These are phyloP conservation scores for Pyxicephalus adspersus DNA, from an alignment of 2,113 vertebrate genomes.

Conservation along the genomic window DNA sequence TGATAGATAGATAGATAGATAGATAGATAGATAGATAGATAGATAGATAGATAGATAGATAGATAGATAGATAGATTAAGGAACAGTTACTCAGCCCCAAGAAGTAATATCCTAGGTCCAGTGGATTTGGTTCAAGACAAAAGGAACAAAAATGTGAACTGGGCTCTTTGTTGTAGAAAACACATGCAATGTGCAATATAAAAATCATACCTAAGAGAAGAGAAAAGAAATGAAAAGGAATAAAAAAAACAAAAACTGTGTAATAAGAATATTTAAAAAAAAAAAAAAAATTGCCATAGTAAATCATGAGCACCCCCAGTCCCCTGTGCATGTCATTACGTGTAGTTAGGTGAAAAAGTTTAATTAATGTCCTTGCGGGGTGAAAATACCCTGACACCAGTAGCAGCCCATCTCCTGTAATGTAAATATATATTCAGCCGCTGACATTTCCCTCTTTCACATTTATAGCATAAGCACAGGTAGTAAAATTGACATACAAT, in stretches of 20 bases:
- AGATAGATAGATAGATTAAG: conserved; percentile 7
- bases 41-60: conserved; percentile 28
- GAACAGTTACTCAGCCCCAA: too few species aligned
- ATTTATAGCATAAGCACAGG: background rate
- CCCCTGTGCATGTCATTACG: background rate
- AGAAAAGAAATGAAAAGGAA: too few species aligned
- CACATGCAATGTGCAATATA: too few species aligned
- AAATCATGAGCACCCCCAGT: too few species aligned
- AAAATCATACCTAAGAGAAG: too few species aligned
- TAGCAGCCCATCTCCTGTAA: background rate
- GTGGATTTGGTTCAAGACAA: too few species aligned
- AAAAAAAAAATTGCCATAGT: too few species aligned
- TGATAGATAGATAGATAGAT: background rate
- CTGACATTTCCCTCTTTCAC: conserved; percentile 42
- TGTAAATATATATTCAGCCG: conserved; percentile 32
- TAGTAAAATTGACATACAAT: conserved; percentile 45
- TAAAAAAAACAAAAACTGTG: too few species aligned
- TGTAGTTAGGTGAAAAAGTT: background rate
- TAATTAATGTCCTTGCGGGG: background rate
- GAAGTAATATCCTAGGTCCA: too few species aligned
- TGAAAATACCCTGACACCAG: background rate
- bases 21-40: conserved; percentile 20
- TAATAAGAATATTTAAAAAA: too few species aligned
- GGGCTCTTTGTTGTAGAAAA: too few species aligned
- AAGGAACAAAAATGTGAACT: too few species aligned